phyloP scores from a whole-genome alignment of 2,113 vertebrate species.

The Addax nasomaculatus region DNA sequence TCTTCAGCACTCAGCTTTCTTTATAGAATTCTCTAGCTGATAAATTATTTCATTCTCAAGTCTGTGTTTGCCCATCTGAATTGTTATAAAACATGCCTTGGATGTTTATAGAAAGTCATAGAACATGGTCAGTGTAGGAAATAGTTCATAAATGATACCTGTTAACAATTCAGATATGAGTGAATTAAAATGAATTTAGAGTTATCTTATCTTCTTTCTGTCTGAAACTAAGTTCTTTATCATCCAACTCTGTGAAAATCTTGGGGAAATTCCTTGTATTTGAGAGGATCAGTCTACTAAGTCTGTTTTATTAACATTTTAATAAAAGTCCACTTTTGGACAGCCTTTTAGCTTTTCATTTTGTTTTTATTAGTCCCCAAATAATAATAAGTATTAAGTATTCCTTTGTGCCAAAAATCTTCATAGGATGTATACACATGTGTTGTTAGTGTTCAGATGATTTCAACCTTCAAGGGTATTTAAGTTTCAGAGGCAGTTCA shows the following conservation, averaged over 20 bases:
- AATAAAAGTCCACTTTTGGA: neutral
- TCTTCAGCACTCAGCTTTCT: neutral
- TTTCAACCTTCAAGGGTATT: neutral
- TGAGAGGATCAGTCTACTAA: neutral
- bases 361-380: neutral
- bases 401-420: neutral
- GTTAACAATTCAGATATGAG: neutral
- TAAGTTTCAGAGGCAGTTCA: neutral
- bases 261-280: neutral
- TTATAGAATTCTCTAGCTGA: neutral
- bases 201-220: neutral
- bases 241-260: neutral
- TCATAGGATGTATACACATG: neutral
- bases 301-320: neutral
- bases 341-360: neutral
- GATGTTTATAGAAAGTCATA: neutral
- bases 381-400: constrained; percentile 8
- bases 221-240: neutral
- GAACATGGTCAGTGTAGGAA: neutral
- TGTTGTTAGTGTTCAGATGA: neutral
- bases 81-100: neutral
- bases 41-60: neutral
- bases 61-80: neutral
- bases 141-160: neutral
- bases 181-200: neutral